phyloP scores from a whole-genome alignment of 2,888 invertebrate genomes.

The Volucella zonaria region DNA sequence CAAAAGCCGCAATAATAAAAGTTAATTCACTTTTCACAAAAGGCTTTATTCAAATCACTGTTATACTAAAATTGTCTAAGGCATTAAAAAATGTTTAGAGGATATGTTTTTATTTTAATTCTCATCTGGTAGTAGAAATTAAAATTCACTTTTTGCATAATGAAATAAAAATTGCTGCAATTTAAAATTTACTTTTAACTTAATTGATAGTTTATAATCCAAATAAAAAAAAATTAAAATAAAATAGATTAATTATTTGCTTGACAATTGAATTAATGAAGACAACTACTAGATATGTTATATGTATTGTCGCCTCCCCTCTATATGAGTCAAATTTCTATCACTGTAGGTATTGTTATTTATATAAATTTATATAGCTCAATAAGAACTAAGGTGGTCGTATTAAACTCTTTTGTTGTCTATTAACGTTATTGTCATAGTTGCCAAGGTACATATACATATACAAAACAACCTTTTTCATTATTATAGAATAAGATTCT shows the following conservation, averaged over 20 bases:
- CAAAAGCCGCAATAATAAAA: constrained; percentile 4
- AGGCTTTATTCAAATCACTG: neutral
- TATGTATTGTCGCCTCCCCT: neutral
- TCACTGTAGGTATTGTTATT: constrained; percentile 1
- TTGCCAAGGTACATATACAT: neutral
- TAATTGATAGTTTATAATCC: neutral
- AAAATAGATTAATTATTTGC: constrained; percentile 5
- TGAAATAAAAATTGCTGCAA: no score
- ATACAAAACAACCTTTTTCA: neutral
- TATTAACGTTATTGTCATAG: neutral
- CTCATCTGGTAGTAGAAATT: neutral
- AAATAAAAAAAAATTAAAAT: constrained; percentile 3
- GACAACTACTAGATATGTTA: no score
- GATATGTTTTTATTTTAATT: neutral
- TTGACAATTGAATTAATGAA: neutral
- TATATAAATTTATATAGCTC: no score
- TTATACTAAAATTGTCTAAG: constrained; percentile 8
- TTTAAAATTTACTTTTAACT: no score
- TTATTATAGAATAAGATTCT: no score
- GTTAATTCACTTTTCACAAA: constrained; percentile 11
- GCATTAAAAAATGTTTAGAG: constrained; percentile 12
- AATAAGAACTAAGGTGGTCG: neutral
- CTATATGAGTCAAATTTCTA: constrained; percentile 17
- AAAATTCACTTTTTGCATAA: neutral
- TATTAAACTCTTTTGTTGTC: constrained; percentile 6